These are phyloP conservation scores for Hecatera dysodea DNA, from an alignment of 2,888 invertebrate species.

Conservation along the genomic window DNA sequence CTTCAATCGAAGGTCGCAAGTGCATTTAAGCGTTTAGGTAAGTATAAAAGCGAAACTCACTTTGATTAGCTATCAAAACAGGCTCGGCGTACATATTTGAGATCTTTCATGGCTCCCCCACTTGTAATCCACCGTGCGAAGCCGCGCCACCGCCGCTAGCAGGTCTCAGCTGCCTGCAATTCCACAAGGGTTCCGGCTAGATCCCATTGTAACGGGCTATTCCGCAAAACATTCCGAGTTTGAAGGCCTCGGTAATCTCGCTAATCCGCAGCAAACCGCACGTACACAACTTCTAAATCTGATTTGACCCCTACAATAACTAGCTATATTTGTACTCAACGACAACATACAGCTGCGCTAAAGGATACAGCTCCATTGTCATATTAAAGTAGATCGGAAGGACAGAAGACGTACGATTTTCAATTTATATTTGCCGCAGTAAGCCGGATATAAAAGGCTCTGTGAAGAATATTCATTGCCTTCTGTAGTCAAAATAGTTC, in stretches of 20 bases:
- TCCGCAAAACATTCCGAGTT: conserved; percentile 75
- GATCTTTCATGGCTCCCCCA: conserved; percentile 47
- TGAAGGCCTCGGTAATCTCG: conserved; percentile 73
- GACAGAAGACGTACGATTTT: conserved; percentile 22
- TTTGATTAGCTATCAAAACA: neutral
- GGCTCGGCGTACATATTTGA: neutral
- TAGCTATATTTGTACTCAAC: conserved; percentile 62
- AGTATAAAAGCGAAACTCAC: neutral
- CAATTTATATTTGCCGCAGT: conserved; percentile 35
- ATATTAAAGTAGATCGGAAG: conserved; percentile 42
- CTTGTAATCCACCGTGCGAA: conserved; percentile 67
- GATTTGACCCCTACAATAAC: conserved; percentile 67
- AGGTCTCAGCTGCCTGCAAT: conserved; percentile 74
- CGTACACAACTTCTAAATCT: conserved; percentile 75
- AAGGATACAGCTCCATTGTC: conserved; percentile 35
- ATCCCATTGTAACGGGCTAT: conserved; percentile 69
- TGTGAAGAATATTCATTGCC: conserved; percentile 29
- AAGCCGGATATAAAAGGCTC: neutral
- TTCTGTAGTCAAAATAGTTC: conserved; percentile 22
- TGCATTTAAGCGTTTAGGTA: neutral
- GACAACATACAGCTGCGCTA: conserved; percentile 52
- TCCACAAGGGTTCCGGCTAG: conserved; percentile 68
- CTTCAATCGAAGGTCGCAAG: neutral
- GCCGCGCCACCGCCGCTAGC: conserved; percentile 58
- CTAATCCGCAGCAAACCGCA: conserved; percentile 78